A percentile compares a stretch with the other conserved stretches of the same genome.
Evolutionary conservation across 2,797 vertebrate genomes (phyloP).

Genomic region (Myoxocephalus aenaeus): DNA sequence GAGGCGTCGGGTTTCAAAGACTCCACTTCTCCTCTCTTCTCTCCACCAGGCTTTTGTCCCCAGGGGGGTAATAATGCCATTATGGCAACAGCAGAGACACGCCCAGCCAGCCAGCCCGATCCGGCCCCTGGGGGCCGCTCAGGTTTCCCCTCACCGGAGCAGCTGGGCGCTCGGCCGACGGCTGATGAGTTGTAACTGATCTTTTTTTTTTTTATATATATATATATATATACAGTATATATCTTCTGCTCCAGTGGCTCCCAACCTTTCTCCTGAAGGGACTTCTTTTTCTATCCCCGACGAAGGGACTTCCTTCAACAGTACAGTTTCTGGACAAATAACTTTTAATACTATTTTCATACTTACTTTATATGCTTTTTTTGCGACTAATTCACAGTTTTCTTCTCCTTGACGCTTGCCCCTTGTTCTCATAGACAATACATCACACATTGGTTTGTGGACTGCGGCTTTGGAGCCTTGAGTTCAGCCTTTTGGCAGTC

Average conservation of each 20-base stretch:
- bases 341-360: no score
- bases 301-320: no score
- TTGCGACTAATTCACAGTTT: no score
- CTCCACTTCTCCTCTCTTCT: constrained; percentile 31
- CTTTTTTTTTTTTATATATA: constrained; percentile 2
- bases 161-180: constrained; percentile 59
- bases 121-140: constrained; percentile 58
- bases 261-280: no score
- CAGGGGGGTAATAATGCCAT: constrained; percentile 70
- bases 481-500: no score
- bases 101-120: constrained; percentile 51
- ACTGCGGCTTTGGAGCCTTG: not conserved
- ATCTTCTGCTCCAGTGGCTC: not conserved
- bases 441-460: no score
- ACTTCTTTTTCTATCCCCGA: no score
- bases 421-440: no score
- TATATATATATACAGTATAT: no score
- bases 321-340: no score
- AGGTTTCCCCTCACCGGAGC: constrained; percentile 63
- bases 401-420: no score
- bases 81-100: constrained; percentile 68
- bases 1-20: constrained; percentile 74
- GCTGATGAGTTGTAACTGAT: constrained; percentile 50
- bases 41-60: constrained; percentile 65
- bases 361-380: no score